Evolutionary conservation across 2,888 invertebrate genomes (phyloP).

Genomic region (Calliscelio sp.): DNA sequence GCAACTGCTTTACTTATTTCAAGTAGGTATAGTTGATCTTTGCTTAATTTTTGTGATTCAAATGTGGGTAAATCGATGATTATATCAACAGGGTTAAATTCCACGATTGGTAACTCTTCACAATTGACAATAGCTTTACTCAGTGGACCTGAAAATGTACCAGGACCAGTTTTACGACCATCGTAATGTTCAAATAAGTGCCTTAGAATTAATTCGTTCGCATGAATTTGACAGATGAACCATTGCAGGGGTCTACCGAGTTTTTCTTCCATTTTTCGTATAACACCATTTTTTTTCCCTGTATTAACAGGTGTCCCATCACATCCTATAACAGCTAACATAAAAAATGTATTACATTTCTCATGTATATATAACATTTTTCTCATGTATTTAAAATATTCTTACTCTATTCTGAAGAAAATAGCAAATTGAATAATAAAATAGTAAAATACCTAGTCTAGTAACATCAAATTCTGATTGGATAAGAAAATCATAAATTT

Average conservation of each 20-base stretch:
- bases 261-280: constrained; percentile 17
- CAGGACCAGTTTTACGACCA: constrained; percentile 74
- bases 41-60: no score
- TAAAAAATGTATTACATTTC: constrained; percentile 2
- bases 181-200: constrained; percentile 43
- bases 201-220: constrained; percentile 27
- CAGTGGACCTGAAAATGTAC: constrained; percentile 75
- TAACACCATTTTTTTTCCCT: constrained; percentile 29
- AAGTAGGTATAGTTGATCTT: constrained; percentile 50
- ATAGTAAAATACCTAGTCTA: no score
- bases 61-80: no score
- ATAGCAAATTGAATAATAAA: no score
- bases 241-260: constrained; percentile 13
- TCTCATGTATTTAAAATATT: no score
- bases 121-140: constrained; percentile 72
- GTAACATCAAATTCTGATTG: not conserved
- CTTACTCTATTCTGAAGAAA: no score
- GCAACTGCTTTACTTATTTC: constrained; percentile 38
- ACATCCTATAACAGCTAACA: constrained; percentile 30
- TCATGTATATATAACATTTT: no score
- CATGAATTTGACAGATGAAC: constrained; percentile 39
- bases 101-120: constrained; percentile 19
- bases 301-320: constrained; percentile 48
- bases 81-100: constrained; percentile 34
- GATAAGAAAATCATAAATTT: no score